Evolutionary conservation across 2,888 invertebrate genomes (phyloP).

Genomic region (Beris morrisii): DNA sequence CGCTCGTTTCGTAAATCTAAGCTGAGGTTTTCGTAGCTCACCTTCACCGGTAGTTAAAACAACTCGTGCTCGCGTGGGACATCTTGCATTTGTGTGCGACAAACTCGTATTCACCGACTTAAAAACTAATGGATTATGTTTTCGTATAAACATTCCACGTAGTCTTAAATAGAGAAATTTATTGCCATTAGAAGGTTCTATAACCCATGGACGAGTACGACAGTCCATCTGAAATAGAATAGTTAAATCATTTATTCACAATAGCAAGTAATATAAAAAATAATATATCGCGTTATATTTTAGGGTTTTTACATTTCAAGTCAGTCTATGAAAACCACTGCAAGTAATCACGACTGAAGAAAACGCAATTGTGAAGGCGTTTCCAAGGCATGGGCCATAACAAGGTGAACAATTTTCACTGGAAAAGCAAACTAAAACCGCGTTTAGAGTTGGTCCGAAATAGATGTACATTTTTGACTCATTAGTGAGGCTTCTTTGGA

Average conservation of each 20-base stretch:
- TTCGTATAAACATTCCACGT: slow-evolving; percentile 63
- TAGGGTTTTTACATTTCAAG: not conserved
- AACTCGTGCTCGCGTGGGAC: slow-evolving; percentile 77
- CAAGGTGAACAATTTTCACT: no score
- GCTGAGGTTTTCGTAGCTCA: slow-evolving; percentile 38
- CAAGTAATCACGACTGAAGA: not conserved
- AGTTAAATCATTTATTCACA: no score
- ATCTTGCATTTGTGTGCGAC: slow-evolving; percentile 62
- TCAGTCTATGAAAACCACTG: not conserved
- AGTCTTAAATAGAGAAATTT: slow-evolving; percentile 80
- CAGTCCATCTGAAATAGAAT: slow-evolving; percentile 67
- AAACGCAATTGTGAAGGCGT: not conserved
- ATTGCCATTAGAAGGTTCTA: slow-evolving; percentile 70
- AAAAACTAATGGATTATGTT: slow-evolving; percentile 51
- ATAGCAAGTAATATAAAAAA: no score
- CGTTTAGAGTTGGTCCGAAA: no score
- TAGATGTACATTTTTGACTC: no score
- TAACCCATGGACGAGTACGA: slow-evolving; percentile 77
- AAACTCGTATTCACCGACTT: slow-evolving; percentile 63
- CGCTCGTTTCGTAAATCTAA: not conserved
- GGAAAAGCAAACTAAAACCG: no score
- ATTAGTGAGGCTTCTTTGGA: no score
- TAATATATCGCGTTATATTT: not conserved
- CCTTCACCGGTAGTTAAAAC: slow-evolving; percentile 72
- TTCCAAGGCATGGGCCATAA: no score